These are phyloP conservation scores for Stenolophus ochropezus DNA, from an alignment of 2,888 invertebrate genomes.

Conservation along the genomic window DNA sequence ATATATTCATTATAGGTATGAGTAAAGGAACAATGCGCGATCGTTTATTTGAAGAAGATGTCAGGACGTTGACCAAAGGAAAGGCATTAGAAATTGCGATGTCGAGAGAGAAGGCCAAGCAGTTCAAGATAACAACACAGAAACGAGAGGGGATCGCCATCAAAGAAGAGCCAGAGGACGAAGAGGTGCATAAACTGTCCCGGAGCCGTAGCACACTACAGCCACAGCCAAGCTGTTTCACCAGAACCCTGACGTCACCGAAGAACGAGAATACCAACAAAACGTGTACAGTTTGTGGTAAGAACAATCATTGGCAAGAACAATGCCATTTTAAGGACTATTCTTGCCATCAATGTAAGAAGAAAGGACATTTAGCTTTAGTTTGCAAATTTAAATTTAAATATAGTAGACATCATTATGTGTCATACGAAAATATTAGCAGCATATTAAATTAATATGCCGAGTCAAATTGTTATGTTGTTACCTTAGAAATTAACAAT, in stretches of 20 bases:
- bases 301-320: background rate
- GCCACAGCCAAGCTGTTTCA: background rate
- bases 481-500: background rate
- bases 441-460: background rate
- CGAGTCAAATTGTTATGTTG: background rate
- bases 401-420: background rate
- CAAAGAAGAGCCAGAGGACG: background rate
- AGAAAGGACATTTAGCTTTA: constrained; percentile 27
- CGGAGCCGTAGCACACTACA: background rate
- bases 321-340: background rate
- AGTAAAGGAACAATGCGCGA: background rate
- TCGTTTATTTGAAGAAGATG: constrained; percentile 31
- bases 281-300: constrained; percentile 2
- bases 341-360: background rate
- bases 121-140: background rate
- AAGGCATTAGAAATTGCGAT: constrained; percentile 3
- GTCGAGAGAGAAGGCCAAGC: background rate
- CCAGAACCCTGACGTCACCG: background rate
- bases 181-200: background rate
- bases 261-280: background rate
- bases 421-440: background rate
- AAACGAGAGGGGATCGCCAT: background rate
- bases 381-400: background rate
- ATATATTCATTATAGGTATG: constrained; percentile 5
- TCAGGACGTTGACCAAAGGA: background rate